Percentiles rank a stretch among this genome's conserved stretches.
Conservation (phyloP, 2,113 vertebrate genomes). For the Malurus cyaneus region DNA sequence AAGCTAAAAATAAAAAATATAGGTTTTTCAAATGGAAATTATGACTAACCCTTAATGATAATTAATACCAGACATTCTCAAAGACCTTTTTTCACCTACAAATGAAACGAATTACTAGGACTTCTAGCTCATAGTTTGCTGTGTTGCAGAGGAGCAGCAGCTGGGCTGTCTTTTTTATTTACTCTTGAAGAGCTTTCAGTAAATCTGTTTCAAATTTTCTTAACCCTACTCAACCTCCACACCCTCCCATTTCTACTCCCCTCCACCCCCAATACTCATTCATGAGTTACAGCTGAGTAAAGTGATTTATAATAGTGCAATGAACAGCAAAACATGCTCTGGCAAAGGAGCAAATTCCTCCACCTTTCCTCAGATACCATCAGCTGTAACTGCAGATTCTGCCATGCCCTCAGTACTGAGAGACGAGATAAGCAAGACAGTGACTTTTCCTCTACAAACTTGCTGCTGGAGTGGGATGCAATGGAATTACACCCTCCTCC, state of each 20-base stretch:
- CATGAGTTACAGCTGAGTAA: slow-evolving; percentile 75
- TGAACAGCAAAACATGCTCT: slow-evolving; percentile 63
- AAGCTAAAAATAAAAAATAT: slow-evolving; percentile 55
- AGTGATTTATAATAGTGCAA: slow-evolving; percentile 76
- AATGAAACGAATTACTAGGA: slow-evolving; percentile 74
- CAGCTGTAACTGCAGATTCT: slow-evolving; percentile 68
- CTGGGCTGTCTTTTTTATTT: slow-evolving; percentile 65
- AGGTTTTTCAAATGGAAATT: slow-evolving; percentile 60
- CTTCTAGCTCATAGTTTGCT: slow-evolving; percentile 39
- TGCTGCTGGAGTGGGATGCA: background rate
- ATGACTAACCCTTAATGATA: slow-evolving; percentile 60
- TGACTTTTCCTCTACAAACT: slow-evolving; percentile 48
- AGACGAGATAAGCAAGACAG: slow-evolving; percentile 32
- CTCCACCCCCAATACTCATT: slow-evolving; percentile 39
- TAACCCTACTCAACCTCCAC: slow-evolving; percentile 49
- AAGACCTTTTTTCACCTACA: slow-evolving; percentile 75
- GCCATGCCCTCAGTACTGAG: background rate
- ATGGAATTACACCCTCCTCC: slow-evolving; percentile 26
- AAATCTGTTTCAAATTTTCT: slow-evolving; percentile 77
- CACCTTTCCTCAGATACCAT: slow-evolving; percentile 50
- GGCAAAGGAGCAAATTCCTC: slow-evolving; percentile 64
- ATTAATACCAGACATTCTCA: slow-evolving; percentile 70
- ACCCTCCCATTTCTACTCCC: slow-evolving; percentile 41
- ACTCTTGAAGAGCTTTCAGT: slow-evolving; percentile 61
- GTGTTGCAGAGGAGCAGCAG: slow-evolving; percentile 43